These are phyloP conservation scores for Drosophila lini DNA, from an alignment of 1,140 invertebrate species.

Conservation along the genomic window DNA sequence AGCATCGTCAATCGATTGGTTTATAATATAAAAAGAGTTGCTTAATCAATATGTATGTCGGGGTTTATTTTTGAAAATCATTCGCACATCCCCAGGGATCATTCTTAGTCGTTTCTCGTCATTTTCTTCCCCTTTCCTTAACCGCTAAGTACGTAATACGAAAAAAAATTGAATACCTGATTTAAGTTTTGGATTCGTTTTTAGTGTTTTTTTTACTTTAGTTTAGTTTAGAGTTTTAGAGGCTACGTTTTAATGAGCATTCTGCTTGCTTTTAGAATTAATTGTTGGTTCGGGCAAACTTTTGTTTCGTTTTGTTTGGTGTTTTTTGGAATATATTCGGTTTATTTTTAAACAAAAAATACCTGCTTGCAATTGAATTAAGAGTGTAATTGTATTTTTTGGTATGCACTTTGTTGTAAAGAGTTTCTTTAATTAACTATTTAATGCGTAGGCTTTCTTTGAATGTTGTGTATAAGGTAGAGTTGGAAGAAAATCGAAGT, in stretches of 20 bases:
- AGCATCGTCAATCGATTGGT: conserved; percentile 63
- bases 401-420: conserved; percentile 73
- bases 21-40: conserved; percentile 52
- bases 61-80: conserved; percentile 39
- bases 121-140: conserved; percentile 25
- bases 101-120: conserved; percentile 45
- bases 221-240: conserved; percentile 48
- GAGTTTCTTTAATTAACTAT: conserved; percentile 63
- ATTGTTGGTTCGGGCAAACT: conserved; percentile 37
- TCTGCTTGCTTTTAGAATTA: conserved; percentile 46
- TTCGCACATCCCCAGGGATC: conserved; percentile 31
- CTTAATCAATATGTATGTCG: conserved; percentile 59
- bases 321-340: conserved; percentile 62
- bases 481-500: neutral
- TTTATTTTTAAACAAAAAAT: conserved; percentile 66
- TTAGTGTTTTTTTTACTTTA: conserved; percentile 36
- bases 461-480: conserved; percentile 34
- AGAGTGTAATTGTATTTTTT: conserved; percentile 38
- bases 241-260: conserved; percentile 72
- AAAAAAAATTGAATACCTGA: conserved; percentile 82
- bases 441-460: conserved; percentile 49
- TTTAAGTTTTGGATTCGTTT: conserved; percentile 81
- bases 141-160: conserved; percentile 52
- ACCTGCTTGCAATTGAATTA: conserved; percentile 66
- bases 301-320: conserved; percentile 16